Evolutionary conservation across 2,113 vertebrate species (phyloP).

Genomic region (Megaleporinus macrocephalus): DNA sequence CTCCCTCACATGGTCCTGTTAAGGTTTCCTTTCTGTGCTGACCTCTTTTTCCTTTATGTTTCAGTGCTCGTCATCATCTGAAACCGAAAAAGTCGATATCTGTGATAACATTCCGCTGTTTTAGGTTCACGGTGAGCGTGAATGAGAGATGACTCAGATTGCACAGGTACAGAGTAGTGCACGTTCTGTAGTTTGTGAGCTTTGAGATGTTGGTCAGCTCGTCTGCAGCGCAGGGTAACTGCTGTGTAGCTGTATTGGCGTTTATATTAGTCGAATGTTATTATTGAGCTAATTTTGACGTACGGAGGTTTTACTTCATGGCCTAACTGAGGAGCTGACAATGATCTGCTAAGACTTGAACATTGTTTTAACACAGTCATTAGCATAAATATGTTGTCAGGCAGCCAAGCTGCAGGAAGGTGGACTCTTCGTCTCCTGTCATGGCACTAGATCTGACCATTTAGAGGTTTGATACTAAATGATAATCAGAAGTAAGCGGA

Average conservation of each 20-base stretch:
- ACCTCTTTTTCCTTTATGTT: neutral
- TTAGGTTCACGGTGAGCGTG: neutral
- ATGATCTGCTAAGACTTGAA: neutral
- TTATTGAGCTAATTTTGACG: neutral
- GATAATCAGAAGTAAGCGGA: neutral
- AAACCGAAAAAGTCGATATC: neutral
- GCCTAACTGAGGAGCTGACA: neutral
- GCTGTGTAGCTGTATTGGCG: too few species aligned
- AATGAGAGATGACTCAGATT: neutral
- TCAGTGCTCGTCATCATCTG: neutral
- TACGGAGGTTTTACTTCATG: neutral
- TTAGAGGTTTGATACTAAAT: neutral
- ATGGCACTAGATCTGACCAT: too few species aligned
- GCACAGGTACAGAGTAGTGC: too few species aligned
- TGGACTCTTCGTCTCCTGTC: too few species aligned
- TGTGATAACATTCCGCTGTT: neutral
- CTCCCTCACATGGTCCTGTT: conserved; percentile 25
- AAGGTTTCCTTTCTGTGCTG: conserved; percentile 16
- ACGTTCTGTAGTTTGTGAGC: neutral
- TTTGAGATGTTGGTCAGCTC: neutral
- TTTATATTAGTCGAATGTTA: neutral
- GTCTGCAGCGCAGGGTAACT: neutral
- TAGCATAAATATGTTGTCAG: conserved; percentile 10
- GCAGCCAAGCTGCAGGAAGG: neutral
- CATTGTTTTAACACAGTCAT: conserved; percentile 19